Evolutionary conservation across 1,140 invertebrate genomes (phyloP), one percentile per base, ranked within the genome.

Genomic region (Drosophila micromelanica): DNA sequence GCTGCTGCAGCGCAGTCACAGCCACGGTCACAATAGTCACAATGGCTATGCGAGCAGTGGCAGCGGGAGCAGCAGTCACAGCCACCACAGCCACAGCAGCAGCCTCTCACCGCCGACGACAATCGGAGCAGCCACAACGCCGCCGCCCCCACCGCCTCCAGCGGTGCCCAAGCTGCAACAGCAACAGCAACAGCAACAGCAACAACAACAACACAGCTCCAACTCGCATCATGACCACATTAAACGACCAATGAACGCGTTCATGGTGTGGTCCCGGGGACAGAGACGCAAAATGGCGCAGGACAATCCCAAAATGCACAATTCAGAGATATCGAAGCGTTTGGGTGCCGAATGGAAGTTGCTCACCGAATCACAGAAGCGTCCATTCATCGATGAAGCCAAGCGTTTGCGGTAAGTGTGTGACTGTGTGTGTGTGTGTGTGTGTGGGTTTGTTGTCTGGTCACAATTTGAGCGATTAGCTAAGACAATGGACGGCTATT

Each of bases 241-340:
- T 73, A 97, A 97, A 91, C 93, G 97, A 74, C 97, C 97, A 6
- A 98, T 98, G 97, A 98, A 98, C 92, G 97, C 97, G 3, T 98
- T 98, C 91, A 98, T 98, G 97, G 97, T 98, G 17, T 98, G 97
- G 97, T 98, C 97, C 2, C 92, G 97, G 46, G 96, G 96, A 27
- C 97, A 98, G 89, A 92, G 97, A 64, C 93, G 97, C 69, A 98
- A 99, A 94, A 99, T 99, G 97, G 98, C 98, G 3, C 97, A 98
- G 91, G 98, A 99, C 86, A 99, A 99, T 93, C 98, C 98, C 1
- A 99, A 99, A 93, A 99, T 99, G 98, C 98, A 98, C 93, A 98
- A 98, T 92, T 98, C 97, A 0, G 97, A 98, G 92, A 98, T 98
- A 70, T 98, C 97, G 17, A 98, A 98, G 92, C 93, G 96, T 65